Percentiles rank a stretch among this genome's conserved stretches.
These are phyloP conservation scores for Latrodectus elegans DNA, from an alignment of 2,888 invertebrate species.

Conservation along the genomic window DNA sequence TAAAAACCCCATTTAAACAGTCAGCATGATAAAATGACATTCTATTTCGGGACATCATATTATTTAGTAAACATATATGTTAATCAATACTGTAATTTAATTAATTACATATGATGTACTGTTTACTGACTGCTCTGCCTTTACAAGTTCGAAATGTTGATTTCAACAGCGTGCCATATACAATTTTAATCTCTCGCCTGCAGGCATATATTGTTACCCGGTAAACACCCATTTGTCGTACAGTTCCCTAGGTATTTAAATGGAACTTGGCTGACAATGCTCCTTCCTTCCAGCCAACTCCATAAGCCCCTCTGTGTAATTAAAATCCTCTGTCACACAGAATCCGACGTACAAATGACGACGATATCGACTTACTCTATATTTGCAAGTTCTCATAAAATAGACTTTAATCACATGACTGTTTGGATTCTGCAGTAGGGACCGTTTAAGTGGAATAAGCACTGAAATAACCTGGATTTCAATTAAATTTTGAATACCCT, in stretches of 20 bases:
- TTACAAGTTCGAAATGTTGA: not conserved
- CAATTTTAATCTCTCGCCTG: conserved; percentile 10
- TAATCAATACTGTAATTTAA: no score
- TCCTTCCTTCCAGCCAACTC: not conserved
- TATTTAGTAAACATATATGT: no score
- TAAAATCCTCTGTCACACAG: conserved; percentile 29
- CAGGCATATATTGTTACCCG: conserved; percentile 9
- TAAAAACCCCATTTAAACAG: no score
- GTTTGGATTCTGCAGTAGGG: conserved; percentile 19
- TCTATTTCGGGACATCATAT: no score
- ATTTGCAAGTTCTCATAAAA: conserved; percentile 39
- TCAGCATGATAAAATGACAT: no score
- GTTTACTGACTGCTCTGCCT: not conserved
- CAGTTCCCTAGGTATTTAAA: conserved; percentile 37
- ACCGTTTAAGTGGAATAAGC: conserved; percentile 11
- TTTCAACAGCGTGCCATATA: not conserved
- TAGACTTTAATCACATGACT: conserved; percentile 14
- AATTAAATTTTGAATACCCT: not conserved
- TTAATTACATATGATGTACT: no score
- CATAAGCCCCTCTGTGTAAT: conserved; percentile 30
- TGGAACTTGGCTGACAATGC: conserved; percentile 4
- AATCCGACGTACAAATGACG: conserved; percentile 4
- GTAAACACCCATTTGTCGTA: conserved; percentile 39
- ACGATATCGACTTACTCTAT: conserved; percentile 31
- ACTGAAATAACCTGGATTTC: not conserved